Conservation (phyloP, 2,888 invertebrate species). For the Platycnemis pennipes region DNA sequence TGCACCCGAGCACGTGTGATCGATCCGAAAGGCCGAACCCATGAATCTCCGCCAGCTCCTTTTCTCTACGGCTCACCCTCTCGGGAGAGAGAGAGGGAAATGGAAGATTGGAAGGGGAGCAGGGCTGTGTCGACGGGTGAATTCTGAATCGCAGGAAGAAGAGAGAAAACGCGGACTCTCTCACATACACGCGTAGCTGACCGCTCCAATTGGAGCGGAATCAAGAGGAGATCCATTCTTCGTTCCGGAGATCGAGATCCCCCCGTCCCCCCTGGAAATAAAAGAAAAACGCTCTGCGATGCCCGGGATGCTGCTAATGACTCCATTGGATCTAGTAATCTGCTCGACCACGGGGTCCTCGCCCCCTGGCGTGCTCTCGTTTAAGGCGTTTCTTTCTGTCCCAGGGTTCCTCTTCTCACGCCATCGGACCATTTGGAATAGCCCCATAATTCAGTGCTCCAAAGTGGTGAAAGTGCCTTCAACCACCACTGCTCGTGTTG, state of each 20-base stretch:
- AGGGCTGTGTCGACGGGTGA: neutral
- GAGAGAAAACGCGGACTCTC: neutral
- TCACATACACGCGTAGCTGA: neutral
- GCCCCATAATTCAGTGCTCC: neutral
- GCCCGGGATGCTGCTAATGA: neutral
- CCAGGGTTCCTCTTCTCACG: neutral
- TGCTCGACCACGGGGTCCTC: neutral
- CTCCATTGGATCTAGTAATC: neutral
- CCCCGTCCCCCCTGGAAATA: neutral
- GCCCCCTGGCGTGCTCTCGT: neutral
- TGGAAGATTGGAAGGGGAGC: neutral
- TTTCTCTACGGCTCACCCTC: neutral
- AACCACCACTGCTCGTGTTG: neutral
- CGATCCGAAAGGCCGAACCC: neutral
- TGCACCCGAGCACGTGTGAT: neutral
- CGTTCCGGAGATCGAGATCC: neutral
- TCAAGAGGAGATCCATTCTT: neutral
- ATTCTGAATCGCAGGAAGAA: conserved; percentile 19
- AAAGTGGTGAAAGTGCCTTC: neutral
- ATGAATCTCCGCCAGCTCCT: neutral
- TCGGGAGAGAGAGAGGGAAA: too few relatives aligned
- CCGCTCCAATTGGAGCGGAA: conserved; percentile 36
- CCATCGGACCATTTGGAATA: neutral
- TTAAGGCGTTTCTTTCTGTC: neutral
- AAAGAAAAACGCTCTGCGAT: neutral